These are phyloP conservation scores for honey bee (Apis mellifera) DNA, from an alignment of 1,140 invertebrate genomes.

Conservation along the genomic window Amel_HAv3.1 CM009943.2:9580501-9581000, in stretches of 20 bases:
- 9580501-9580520: constrained; percentile 23
- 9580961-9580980: too few relatives aligned
- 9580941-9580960: too few relatives aligned
- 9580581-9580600: constrained; percentile 38
- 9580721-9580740: constrained; percentile 27
- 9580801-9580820: constrained; percentile 28
- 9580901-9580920: too few relatives aligned
- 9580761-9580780: background rate
- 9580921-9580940: too few relatives aligned
- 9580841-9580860: too few relatives aligned
- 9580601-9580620: constrained; percentile 68
- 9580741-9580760: background rate
- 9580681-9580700: constrained; percentile 57
- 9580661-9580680: constrained; percentile 62
- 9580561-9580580: constrained; percentile 28
- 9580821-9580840: background rate
- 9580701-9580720: constrained; percentile 44
- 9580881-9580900: too few relatives aligned
- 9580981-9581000: too few relatives aligned
- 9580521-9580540: constrained; percentile 26
- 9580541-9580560: background rate
- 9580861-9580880: too few relatives aligned
- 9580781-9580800: background rate
- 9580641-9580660: constrained; percentile 50
- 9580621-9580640: constrained; percentile 60